These are phyloP conservation scores for Tolmerus cingulatus DNA, from an alignment of 2,888 invertebrate genomes.

Conservation along the genomic window DNA sequence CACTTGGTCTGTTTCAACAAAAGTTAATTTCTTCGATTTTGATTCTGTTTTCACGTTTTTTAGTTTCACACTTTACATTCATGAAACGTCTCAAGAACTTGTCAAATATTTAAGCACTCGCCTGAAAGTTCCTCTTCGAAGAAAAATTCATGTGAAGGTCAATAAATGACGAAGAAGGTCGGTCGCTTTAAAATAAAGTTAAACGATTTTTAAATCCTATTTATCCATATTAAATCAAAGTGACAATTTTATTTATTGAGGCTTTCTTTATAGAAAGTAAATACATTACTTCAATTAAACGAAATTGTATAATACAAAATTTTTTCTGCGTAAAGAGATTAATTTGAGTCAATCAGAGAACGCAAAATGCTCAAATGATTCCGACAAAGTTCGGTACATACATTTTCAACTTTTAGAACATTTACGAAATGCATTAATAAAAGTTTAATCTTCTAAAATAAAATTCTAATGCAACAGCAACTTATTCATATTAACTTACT, in stretches of 20 bases:
- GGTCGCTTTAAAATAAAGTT: not conserved
- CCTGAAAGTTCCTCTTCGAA: not conserved
- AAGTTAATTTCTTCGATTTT: not conserved
- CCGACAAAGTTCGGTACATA: too few species aligned
- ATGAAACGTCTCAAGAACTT: constrained; percentile 1
- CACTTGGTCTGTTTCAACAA: constrained; percentile 2
- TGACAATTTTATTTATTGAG: not conserved
- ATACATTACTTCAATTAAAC: not conserved
- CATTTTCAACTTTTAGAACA: too few species aligned
- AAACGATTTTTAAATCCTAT: not conserved
- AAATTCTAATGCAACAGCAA: too few species aligned
- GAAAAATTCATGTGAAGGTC: not conserved
- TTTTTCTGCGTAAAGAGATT: not conserved
- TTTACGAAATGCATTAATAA: too few species aligned
- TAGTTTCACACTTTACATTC: constrained; percentile 4
- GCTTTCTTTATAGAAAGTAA: not conserved
- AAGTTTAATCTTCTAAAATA: too few species aligned
- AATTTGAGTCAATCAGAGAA: too few species aligned
- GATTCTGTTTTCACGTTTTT: not conserved
- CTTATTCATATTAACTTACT: too few species aligned
- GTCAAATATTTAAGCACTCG: not conserved
- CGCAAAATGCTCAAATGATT: too few species aligned
- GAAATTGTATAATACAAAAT: not conserved
- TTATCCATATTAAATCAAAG: not conserved
- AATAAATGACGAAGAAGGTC: not conserved